Evolutionary conservation across 2,113 vertebrate species (phyloP).

Genomic region (Bettongia penicillata): DNA sequence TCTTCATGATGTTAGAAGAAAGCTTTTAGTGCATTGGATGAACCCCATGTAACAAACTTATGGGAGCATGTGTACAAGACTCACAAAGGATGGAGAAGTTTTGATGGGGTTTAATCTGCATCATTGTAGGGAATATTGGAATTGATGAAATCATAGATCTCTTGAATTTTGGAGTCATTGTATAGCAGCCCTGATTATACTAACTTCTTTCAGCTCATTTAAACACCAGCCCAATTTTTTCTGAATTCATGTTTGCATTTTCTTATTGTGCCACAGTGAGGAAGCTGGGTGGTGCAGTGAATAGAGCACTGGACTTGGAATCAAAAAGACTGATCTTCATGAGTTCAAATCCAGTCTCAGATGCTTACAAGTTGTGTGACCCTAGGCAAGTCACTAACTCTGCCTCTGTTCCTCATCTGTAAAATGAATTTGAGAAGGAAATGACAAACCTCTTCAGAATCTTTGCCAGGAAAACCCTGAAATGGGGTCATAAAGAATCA

Average conservation of each 20-base stretch:
- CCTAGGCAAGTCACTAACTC: too few species aligned
- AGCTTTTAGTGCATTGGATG: not conserved
- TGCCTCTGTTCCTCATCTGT: too few species aligned
- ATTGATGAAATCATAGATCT: not conserved
- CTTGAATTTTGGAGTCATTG: not conserved
- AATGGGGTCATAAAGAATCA: not conserved
- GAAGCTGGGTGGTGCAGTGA: too few species aligned
- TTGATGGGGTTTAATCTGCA: not conserved
- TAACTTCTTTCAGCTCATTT: not conserved
- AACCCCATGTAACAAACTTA: not conserved
- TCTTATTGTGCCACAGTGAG: not conserved
- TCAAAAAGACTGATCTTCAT: too few species aligned
- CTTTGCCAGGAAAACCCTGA: not conserved
- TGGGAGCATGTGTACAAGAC: not conserved
- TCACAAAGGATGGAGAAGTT: not conserved
- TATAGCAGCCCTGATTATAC: not conserved
- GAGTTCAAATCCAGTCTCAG: too few species aligned
- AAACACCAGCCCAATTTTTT: not conserved
- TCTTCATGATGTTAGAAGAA: not conserved
- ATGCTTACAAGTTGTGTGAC: too few species aligned
- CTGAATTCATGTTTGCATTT: not conserved
- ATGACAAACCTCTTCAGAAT: not conserved
- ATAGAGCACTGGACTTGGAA: too few species aligned
- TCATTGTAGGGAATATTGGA: not conserved
- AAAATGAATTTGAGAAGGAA: too few species aligned